A percentile compares a stretch with the other conserved stretches of the same genome.
phyloP scores from a whole-genome alignment of 2,888 invertebrate species.

The Pristionchus maxplancki region DNA sequence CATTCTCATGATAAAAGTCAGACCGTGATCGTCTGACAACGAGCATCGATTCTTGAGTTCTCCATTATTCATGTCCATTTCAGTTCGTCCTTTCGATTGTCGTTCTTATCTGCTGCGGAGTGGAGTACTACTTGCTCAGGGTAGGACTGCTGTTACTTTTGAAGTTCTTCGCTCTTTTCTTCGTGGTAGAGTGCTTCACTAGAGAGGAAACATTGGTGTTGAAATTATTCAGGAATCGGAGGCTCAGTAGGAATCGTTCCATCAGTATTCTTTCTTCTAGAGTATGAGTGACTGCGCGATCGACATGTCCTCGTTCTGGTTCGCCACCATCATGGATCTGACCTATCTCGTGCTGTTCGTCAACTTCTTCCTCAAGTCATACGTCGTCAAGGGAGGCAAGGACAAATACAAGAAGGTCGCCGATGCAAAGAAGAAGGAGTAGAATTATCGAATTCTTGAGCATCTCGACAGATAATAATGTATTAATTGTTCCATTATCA shows the following conservation, averaged over 20 bases:
- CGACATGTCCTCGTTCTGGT: slow-evolving; percentile 15
- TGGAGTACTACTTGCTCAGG: slow-evolving; percentile 19
- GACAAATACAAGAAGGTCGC: slow-evolving; percentile 44
- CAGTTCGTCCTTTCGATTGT: slow-evolving; percentile 70
- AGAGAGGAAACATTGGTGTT: too few species aligned
- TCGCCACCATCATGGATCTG: slow-evolving; percentile 66
- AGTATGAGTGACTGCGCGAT: slow-evolving; percentile 7
- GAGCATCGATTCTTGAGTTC: background rate
- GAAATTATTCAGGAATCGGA: background rate
- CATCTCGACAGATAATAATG: too few species aligned
- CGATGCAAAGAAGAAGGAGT: background rate
- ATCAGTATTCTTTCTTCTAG: background rate
- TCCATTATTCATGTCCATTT: background rate
- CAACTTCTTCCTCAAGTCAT: slow-evolving; percentile 69
- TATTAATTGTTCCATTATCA: too few species aligned
- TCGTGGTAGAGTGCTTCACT: background rate
- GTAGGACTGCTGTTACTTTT: too few species aligned
- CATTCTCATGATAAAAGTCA: slow-evolving; percentile 59
- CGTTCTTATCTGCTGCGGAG: slow-evolving; percentile 55
- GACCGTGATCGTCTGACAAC: slow-evolving; percentile 20
- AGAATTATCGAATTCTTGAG: too few species aligned
- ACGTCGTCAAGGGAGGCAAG: slow-evolving; percentile 65
- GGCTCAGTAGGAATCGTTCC: background rate
- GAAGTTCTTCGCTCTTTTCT: background rate
- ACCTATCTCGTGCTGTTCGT: slow-evolving; percentile 66